phyloP scores from a whole-genome alignment of 2,888 invertebrate genomes.

The Eupsilia transversa region DNA sequence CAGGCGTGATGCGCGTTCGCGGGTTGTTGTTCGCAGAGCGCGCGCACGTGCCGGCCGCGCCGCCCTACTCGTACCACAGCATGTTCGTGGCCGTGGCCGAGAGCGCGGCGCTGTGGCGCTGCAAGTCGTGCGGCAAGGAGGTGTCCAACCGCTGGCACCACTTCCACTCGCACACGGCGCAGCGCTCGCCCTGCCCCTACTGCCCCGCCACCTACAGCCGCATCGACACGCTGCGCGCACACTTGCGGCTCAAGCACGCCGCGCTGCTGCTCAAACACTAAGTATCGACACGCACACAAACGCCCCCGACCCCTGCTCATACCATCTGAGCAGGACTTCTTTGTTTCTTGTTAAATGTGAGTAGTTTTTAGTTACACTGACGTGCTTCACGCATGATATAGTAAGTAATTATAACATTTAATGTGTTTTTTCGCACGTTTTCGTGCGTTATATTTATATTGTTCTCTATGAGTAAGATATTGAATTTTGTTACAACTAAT shows the following conservation, averaged over 20 bases:
- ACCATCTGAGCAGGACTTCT: slow-evolving; percentile 41
- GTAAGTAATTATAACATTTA: slow-evolving; percentile 68
- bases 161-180: slow-evolving; percentile 95
- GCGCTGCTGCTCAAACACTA: slow-evolving; percentile 87
- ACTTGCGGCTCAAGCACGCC: slow-evolving; percentile 94
- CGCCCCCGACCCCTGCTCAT: slow-evolving; percentile 68
- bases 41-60: slow-evolving; percentile 73
- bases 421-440: slow-evolving; percentile 79
- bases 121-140: slow-evolving; percentile 95
- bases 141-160: slow-evolving; percentile 97
- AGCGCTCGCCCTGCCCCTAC: slow-evolving; percentile 95
- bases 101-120: slow-evolving; percentile 94
- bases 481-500: slow-evolving; percentile 77
- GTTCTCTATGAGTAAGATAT: slow-evolving; percentile 82
- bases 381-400: slow-evolving; percentile 75
- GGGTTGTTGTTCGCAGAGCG: slow-evolving; percentile 81
- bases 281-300: slow-evolving; percentile 64
- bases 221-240: slow-evolving; percentile 96
- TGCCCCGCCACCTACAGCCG: slow-evolving; percentile 97
- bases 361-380: slow-evolving; percentile 75
- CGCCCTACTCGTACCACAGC: slow-evolving; percentile 94
- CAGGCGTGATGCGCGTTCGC: slow-evolving; percentile 56
- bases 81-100: slow-evolving; percentile 94
- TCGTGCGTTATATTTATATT: slow-evolving; percentile 81
- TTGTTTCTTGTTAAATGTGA: slow-evolving; percentile 63